phyloP scores from a whole-genome alignment of 2,113 vertebrate genomes.

The Bufo gargarizans region DNA sequence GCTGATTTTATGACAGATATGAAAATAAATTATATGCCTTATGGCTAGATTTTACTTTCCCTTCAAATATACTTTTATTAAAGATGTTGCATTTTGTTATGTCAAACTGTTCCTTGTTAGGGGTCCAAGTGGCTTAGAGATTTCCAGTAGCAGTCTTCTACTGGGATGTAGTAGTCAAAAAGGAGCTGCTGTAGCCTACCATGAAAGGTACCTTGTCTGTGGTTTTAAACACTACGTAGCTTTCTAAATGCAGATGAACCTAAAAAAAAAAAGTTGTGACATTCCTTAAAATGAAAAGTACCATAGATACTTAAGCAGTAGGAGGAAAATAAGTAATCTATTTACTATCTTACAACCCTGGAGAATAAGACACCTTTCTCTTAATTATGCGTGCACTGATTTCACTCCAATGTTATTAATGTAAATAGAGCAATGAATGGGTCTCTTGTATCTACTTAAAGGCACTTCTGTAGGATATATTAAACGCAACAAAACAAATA shows the following conservation, averaged over 20 bases:
- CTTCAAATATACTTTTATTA: no score
- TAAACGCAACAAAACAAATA: constrained; percentile 47
- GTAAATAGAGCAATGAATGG: constrained; percentile 46
- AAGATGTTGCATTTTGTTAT: no score
- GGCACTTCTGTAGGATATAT: constrained; percentile 26
- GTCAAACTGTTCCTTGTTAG: no score
- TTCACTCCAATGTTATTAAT: constrained; percentile 43
- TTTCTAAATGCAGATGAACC: constrained; percentile 11
- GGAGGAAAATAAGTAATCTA: constrained; percentile 36
- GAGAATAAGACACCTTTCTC: constrained; percentile 52
- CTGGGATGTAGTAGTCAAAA: background rate
- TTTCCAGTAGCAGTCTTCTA: background rate
- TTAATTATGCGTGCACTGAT: constrained; percentile 27
- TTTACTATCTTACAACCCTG: constrained; percentile 8
- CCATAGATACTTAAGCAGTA: constrained; percentile 2
- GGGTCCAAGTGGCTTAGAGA: background rate
- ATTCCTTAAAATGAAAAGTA: constrained; percentile 41
- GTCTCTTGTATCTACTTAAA: constrained; percentile 26
- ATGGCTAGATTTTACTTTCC: no score
- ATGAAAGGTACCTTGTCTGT: constrained; percentile 24
- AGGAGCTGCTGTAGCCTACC: background rate
- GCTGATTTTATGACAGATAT: no score
- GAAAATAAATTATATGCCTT: no score
- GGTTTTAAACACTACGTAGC: constrained; percentile 19
- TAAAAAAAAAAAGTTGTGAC: constrained; percentile 6